Percentiles rank a stretch among this genome's conserved stretches.
phyloP scores from a whole-genome alignment of 2,888 invertebrate species.

The Nephrotoma guestfalica region DNA sequence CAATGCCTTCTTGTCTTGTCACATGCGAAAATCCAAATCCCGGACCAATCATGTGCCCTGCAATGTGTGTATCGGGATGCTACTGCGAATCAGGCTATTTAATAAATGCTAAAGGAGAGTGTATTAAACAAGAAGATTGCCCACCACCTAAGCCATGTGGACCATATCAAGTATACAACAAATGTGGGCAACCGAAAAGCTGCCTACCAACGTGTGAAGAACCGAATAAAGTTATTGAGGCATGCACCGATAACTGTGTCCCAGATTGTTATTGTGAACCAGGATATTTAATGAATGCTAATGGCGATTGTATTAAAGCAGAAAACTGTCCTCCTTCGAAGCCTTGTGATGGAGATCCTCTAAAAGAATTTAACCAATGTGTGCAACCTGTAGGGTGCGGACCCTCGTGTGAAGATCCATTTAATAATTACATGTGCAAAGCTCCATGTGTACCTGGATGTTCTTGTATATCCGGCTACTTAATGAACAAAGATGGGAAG shows the following conservation, averaged over 20 bases:
- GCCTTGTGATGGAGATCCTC: background rate
- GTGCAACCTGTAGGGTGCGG: background rate
- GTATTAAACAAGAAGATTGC: no score
- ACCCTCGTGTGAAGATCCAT: background rate
- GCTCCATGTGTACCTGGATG: background rate
- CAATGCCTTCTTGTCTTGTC: background rate
- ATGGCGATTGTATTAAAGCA: background rate
- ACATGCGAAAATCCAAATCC: no score
- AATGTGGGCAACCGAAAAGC: background rate
- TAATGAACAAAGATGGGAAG: background rate
- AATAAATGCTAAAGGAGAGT: no score
- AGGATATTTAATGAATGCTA: background rate
- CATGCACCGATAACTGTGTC: background rate
- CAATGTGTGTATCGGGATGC: no score
- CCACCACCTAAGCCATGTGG: no score
- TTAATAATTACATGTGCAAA: background rate
- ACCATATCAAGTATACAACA: background rate
- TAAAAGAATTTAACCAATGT: background rate
- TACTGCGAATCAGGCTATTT: no score
- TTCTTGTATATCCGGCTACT: background rate
- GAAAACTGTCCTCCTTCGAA: background rate
- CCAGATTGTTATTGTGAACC: background rate
- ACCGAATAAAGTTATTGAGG: background rate
- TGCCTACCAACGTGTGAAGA: background rate
- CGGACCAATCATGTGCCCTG: no score